Percentiles rank a stretch among this genome's conserved stretches.
Evolutionary conservation across 2,888 invertebrate genomes (phyloP).

Genomic region (Melikaiella ostensackeni): DNA sequence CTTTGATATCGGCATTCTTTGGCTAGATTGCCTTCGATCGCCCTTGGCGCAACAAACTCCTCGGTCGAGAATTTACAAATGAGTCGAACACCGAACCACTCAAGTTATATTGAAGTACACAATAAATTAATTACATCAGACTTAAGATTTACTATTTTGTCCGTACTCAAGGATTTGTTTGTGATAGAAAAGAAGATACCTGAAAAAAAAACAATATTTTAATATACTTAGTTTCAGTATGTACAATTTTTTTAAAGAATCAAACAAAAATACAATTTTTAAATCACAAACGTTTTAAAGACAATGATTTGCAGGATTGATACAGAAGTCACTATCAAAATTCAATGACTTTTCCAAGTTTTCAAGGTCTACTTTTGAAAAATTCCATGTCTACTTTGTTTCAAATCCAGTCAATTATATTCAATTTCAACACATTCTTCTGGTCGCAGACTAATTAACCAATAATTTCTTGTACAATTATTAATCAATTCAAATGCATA

Average conservation of each 20-base stretch:
- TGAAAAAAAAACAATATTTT: conserved; percentile 78
- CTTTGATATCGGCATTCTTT: conserved; percentile 41
- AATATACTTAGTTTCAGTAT: no score
- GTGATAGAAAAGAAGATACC: conserved; percentile 97
- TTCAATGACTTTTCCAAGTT: no score
- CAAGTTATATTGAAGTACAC: conserved; percentile 20
- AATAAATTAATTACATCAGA: conserved; percentile 66
- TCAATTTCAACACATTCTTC: no score
- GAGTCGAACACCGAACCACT: conserved; percentile 23
- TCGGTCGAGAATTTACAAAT: conserved; percentile 20
- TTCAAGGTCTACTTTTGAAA: no score
- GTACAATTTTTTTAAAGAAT: not conserved
- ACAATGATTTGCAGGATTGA: no score
- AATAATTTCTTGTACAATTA: no score
- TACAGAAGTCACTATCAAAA: no score
- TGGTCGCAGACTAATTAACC: no score
- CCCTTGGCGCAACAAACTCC: conserved; percentile 1
- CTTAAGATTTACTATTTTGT: conserved; percentile 72
- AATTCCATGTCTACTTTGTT: no score
- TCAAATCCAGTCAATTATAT: no score
- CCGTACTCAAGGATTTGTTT: conserved; percentile 95
- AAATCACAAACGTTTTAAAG: no score
- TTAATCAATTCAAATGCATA: no score
- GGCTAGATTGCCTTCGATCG: conserved; percentile 35
- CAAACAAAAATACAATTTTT: not conserved